Percentiles rank a stretch among this genome's conserved stretches.
Conservation (phyloP, 2,797 vertebrate species). For the Mionectes olivaceus region DNA sequence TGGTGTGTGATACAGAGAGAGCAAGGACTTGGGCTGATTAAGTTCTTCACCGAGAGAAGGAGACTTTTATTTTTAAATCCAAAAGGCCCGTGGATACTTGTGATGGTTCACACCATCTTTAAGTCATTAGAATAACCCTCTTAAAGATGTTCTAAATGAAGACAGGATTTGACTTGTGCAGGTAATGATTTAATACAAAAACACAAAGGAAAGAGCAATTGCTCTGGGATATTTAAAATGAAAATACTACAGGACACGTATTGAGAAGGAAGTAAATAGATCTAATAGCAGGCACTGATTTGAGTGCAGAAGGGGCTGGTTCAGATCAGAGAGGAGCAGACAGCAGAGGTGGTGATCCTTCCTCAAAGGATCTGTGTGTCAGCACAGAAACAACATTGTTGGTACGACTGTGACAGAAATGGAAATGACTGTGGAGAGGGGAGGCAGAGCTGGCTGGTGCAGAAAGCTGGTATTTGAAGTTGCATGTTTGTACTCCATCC, state of each 20-base stretch:
- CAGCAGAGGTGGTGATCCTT: background rate
- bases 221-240: background rate
- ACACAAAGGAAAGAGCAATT: background rate
- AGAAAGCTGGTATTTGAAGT: background rate
- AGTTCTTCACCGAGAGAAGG: background rate
- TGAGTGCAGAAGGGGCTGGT: background rate
- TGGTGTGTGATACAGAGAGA: background rate
- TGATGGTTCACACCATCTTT: constrained; percentile 29
- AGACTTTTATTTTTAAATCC: constrained; percentile 33
- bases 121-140: constrained; percentile 62
- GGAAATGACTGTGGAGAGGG: background rate
- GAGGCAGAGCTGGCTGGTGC: background rate
- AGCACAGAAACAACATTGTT: background rate
- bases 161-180: constrained; percentile 51
- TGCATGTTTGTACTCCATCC: background rate
- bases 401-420: background rate
- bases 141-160: constrained; percentile 53
- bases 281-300: background rate
- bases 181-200: constrained; percentile 43
- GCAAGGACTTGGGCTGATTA: background rate
- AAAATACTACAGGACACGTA: background rate
- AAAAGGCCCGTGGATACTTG: background rate
- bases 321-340: background rate
- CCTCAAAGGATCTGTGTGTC: background rate
- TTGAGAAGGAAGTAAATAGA: background rate